Evolutionary conservation across 2,797 vertebrate species (phyloP).

Genomic region (Hypotaenidia philippensis): DNA sequence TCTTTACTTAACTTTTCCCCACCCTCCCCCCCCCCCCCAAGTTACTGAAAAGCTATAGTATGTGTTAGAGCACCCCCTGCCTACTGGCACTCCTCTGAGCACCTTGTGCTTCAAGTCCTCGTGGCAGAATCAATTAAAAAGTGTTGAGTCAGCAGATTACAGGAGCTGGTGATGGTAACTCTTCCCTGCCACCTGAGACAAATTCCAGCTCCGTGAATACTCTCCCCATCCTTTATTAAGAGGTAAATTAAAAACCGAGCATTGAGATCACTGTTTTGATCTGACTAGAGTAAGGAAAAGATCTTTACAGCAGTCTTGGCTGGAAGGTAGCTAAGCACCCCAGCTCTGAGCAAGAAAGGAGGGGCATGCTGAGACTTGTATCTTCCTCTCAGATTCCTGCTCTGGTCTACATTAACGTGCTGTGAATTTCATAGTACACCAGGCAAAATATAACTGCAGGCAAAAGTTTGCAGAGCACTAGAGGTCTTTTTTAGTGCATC

Average conservation of each 20-base stretch:
- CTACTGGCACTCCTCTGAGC: not conserved
- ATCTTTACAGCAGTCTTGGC: not conserved
- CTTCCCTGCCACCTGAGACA: not conserved
- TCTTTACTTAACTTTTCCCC: not conserved
- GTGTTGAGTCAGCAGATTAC: slow-evolving; percentile 7
- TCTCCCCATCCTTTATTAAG: not conserved
- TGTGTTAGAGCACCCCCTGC: not conserved
- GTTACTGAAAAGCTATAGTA: not conserved
- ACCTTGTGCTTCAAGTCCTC: not conserved
- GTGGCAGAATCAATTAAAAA: slow-evolving; percentile 12
- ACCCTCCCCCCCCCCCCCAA: no score
- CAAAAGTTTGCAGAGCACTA: not conserved
- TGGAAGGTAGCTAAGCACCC: not conserved
- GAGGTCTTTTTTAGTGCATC: not conserved
- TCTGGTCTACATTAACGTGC: not conserved
- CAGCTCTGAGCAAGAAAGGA: not conserved
- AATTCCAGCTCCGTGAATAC: not conserved
- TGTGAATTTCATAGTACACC: not conserved
- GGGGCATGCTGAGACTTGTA: accelerated
- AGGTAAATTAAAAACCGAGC: not conserved
- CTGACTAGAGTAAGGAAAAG: not conserved
- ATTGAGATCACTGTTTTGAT: not conserved
- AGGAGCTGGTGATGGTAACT: slow-evolving; percentile 3
- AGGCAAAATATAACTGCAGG: not conserved
- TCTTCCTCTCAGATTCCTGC: not conserved